Percentiles rank a stretch among this genome's conserved stretches.
These are phyloP conservation scores for Monochamus saltuarius DNA, from an alignment of 1,140 invertebrate genomes.

Conservation along the genomic window DNA sequence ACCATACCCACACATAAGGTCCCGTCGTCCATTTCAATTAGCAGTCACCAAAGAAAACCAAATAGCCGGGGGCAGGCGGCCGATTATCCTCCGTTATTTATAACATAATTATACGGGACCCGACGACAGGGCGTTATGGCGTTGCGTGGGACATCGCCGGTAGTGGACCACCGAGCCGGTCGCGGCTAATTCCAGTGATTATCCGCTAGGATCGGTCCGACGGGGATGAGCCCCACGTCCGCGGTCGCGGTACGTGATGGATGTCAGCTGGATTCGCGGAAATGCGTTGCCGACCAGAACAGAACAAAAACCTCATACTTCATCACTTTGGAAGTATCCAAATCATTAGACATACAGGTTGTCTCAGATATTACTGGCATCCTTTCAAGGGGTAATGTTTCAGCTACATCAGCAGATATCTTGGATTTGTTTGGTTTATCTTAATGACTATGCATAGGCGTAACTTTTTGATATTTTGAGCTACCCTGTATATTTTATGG, in stretches of 20 bases:
- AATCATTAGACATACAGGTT: no score
- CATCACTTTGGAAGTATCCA: no score
- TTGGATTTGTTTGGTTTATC: no score
- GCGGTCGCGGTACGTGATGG: constrained; percentile 28
- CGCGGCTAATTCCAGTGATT: constrained; percentile 50
- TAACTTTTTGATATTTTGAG: no score
- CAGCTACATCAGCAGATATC: no score
- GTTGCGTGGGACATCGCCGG: constrained; percentile 43
- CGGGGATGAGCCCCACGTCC: constrained; percentile 25
- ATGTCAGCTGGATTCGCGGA: constrained; percentile 12
- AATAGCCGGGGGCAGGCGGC: constrained; percentile 37
- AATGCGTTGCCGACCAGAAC: no score
- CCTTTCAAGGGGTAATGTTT: no score
- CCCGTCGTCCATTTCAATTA: constrained; percentile 47
- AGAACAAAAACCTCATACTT: no score
- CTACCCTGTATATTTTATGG: no score
- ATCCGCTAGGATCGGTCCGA: constrained; percentile 42
- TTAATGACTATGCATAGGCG: no score
- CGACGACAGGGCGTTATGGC: constrained; percentile 46
- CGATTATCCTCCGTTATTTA: constrained; percentile 45
- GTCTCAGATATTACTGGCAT: no score
- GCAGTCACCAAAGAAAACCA: constrained; percentile 36
- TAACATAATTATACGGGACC: constrained; percentile 49
- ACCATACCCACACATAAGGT: neutral
- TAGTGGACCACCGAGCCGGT: constrained; percentile 46